Evolutionary conservation across 2,888 invertebrate genomes (phyloP).

Genomic region (Acanthosepion esculentum): DNA sequence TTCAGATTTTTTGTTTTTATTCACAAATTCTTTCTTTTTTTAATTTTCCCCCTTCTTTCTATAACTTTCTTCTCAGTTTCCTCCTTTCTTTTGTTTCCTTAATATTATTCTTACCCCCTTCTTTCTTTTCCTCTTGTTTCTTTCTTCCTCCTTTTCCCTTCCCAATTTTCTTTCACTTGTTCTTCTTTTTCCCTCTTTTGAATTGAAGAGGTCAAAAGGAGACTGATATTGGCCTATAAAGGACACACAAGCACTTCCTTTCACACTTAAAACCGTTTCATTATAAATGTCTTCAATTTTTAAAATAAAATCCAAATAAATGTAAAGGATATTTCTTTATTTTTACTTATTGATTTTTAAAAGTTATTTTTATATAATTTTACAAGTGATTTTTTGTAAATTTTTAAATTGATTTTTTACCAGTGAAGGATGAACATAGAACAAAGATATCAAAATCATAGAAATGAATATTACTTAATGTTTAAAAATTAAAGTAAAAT

Average conservation of each 20-base stretch:
- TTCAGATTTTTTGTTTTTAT: background rate
- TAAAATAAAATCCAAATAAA: background rate
- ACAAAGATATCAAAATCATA: background rate
- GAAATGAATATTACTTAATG: background rate
- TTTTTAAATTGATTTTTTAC: background rate
- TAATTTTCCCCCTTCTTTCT: background rate
- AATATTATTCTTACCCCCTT: background rate
- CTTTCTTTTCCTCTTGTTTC: background rate
- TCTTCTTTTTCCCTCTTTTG: background rate
- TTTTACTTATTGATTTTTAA: background rate
- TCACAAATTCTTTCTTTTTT: background rate
- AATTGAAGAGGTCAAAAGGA: slow-evolving; percentile 8
- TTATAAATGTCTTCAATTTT: slow-evolving; percentile 8
- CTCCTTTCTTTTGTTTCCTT: too few relatives aligned
- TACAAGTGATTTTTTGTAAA: too few relatives aligned
- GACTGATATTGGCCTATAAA: background rate
- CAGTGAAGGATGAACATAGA: background rate
- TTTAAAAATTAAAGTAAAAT: background rate
- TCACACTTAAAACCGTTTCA: slow-evolving; percentile 10
- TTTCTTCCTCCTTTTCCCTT: background rate
- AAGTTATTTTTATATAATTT: too few relatives aligned
- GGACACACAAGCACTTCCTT: background rate
- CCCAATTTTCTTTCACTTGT: background rate
- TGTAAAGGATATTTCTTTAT: background rate
- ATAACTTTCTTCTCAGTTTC: background rate